Conservation (phyloP, 2,888 invertebrate species). For the Drosophila ochracea region DNA sequence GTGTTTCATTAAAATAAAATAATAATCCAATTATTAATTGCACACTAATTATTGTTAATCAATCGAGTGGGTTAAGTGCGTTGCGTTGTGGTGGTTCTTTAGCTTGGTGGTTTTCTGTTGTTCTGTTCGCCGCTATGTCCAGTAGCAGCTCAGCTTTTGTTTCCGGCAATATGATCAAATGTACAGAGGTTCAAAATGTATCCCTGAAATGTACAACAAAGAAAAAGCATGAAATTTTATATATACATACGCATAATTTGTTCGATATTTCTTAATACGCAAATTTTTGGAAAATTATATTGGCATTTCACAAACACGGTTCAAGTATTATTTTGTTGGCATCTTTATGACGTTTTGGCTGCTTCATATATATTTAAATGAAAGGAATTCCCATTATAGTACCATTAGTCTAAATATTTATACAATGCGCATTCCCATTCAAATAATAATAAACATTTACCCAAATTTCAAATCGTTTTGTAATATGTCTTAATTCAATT, state of each 20-base stretch:
- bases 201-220: conserved; percentile 43
- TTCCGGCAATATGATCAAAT: conserved; percentile 36
- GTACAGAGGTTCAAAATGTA: conserved; percentile 60
- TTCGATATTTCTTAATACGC: not conserved
- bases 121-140: conserved; percentile 16
- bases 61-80: conserved; percentile 3
- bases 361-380: conserved; percentile 30
- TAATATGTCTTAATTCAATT: conserved; percentile 38
- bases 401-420: conserved; percentile 67
- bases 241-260: not conserved
- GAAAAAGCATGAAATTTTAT: not conserved
- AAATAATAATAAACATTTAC: conserved; percentile 59
- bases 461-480: conserved; percentile 31
- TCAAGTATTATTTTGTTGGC: conserved; percentile 2
- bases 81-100: conserved; percentile 12
- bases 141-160: conserved; percentile 45
- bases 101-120: not conserved
- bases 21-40: conserved; percentile 9
- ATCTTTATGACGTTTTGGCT: conserved; percentile 55
- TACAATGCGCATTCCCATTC: conserved; percentile 22
- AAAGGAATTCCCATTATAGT: conserved; percentile 37
- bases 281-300: not conserved
- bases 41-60: not conserved
- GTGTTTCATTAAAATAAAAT: conserved; percentile 38
- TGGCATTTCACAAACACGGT: not conserved